Evolutionary conservation across 1,140 invertebrate species (phyloP).

Genomic region (Paraescarpia echinospica): DNA sequence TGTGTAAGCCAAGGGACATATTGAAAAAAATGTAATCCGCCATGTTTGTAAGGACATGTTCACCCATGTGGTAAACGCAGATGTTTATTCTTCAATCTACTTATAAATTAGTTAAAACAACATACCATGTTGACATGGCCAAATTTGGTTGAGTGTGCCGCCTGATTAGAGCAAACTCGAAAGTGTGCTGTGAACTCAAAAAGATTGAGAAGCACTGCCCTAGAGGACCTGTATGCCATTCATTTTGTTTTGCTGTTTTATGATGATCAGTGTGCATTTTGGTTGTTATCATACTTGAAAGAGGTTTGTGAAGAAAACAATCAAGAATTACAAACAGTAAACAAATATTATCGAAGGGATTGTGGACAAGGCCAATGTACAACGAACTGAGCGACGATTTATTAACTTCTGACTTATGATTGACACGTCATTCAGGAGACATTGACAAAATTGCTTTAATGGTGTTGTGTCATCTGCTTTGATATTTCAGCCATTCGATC

Average conservation of each 20-base stretch:
- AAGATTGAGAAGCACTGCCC: too few species aligned
- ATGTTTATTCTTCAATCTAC: too few species aligned
- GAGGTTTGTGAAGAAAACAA: not conserved
- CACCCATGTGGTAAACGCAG: too few species aligned
- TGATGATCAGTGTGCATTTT: not conserved
- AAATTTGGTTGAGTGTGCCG: too few species aligned
- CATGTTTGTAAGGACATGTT: too few species aligned
- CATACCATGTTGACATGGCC: too few species aligned
- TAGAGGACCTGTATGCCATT: too few species aligned
- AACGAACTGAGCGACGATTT: not conserved
- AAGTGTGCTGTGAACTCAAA: too few species aligned
- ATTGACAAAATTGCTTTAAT: not conserved
- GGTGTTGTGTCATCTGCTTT: not conserved
- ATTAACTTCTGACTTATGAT: not conserved
- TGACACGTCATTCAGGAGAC: not conserved
- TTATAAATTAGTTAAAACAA: too few species aligned
- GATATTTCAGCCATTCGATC: not conserved
- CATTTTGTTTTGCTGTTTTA: not conserved
- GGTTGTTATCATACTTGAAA: not conserved
- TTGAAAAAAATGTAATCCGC: too few species aligned
- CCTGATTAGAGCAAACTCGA: too few species aligned
- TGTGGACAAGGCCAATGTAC: not conserved
- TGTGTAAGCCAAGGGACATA: too few species aligned
- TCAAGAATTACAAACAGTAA: not conserved
- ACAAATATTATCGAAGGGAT: not conserved